phyloP scores from a whole-genome alignment of 2,888 invertebrate genomes.

The Mythimna lalbum region DNA sequence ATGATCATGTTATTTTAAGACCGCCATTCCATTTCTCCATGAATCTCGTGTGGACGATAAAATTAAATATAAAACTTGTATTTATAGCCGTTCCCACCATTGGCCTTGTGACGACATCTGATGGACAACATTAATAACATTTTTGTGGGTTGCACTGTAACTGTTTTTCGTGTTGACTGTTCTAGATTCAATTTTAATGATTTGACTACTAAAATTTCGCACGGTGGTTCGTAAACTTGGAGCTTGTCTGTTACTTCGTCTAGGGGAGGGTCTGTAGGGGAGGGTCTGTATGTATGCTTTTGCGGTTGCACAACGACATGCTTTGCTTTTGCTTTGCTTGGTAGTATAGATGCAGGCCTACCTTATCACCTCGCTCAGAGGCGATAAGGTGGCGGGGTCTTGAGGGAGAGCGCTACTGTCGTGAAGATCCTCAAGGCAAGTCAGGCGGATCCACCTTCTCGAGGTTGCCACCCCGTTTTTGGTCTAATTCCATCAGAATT shows the following conservation, averaged over 20 bases:
- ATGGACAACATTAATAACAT: slow-evolving; percentile 48
- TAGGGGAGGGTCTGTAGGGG: too few species aligned
- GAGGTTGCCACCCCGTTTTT: too few species aligned
- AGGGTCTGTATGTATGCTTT: too few species aligned
- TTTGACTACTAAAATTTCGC: not conserved
- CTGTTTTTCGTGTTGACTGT: slow-evolving; percentile 8
- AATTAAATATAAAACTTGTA: slow-evolving; percentile 51
- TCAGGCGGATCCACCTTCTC: too few species aligned
- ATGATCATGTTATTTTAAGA: slow-evolving; percentile 44
- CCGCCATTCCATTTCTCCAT: slow-evolving; percentile 50
- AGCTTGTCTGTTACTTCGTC: not conserved
- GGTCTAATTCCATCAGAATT: too few species aligned
- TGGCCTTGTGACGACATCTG: slow-evolving; percentile 65
- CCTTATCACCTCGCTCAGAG: too few species aligned
- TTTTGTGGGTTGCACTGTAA: slow-evolving; percentile 31
- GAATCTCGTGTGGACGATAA: slow-evolving; percentile 30
- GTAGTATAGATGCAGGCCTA: too few species aligned
- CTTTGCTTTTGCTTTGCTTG: too few species aligned
- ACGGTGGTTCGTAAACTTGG: not conserved
- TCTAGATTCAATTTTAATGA: not conserved
- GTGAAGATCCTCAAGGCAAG: too few species aligned
- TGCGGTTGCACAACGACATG: too few species aligned
- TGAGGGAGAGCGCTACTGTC: too few species aligned
- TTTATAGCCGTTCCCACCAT: slow-evolving; percentile 46
- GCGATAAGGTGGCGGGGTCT: too few species aligned